Evolutionary conservation across 2,113 vertebrate genomes (phyloP).

Genomic region (Montifringilla adamsi): DNA sequence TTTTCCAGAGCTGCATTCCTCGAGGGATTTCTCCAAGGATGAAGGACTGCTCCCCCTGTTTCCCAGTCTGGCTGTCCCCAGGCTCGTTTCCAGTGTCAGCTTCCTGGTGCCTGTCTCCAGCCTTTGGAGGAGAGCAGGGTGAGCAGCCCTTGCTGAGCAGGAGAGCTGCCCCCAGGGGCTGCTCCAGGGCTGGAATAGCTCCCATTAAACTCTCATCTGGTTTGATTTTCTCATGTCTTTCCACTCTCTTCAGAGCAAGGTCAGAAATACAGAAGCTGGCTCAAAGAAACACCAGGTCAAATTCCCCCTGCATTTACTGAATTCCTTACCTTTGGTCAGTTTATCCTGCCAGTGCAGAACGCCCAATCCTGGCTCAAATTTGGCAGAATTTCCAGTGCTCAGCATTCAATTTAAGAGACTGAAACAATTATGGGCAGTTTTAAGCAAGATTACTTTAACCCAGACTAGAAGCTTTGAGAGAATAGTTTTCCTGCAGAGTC

Average conservation of each 20-base stretch:
- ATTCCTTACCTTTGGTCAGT: slow-evolving; percentile 39
- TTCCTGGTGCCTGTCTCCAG: not conserved
- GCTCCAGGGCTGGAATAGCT: not conserved
- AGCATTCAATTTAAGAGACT: slow-evolving; percentile 13
- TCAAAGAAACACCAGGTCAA: not conserved
- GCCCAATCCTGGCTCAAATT: not conserved
- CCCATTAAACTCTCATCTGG: not conserved
- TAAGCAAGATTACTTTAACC: slow-evolving; percentile 38
- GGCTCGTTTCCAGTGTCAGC: not conserved
- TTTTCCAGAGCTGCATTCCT: not conserved
- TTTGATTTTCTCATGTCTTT: not conserved
- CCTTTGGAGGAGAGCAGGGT: not conserved
- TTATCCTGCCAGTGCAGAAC: not conserved
- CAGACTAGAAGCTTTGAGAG: slow-evolving; percentile 15
- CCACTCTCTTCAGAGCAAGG: not conserved
- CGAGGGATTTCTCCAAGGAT: not conserved
- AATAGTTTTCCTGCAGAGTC: slow-evolving; percentile 42
- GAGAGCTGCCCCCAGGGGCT: not conserved
- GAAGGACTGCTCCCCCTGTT: not conserved
- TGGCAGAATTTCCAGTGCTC: slow-evolving; percentile 23
- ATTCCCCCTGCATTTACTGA: not conserved
- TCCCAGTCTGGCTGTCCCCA: not conserved
- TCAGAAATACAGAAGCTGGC: slow-evolving; percentile 42
- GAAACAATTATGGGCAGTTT: slow-evolving; percentile 44
- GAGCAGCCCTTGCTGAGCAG: not conserved